phyloP scores from a whole-genome alignment of 2,888 invertebrate species.

The Protula sp. region DNA sequence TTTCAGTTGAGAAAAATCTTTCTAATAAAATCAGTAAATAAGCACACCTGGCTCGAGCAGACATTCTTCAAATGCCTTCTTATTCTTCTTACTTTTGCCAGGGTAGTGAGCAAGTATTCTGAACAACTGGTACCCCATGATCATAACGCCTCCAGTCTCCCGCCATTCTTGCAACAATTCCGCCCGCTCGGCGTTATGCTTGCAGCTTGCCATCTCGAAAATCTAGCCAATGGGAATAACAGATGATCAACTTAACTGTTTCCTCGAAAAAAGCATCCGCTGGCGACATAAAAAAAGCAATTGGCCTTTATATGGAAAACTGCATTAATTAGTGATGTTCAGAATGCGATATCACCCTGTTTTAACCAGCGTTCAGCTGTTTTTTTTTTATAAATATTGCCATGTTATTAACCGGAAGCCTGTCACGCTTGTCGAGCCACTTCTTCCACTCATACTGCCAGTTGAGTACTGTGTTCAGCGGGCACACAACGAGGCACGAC shows the following conservation, averaged over 20 bases:
- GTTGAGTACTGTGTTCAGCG: conserved; percentile 89
- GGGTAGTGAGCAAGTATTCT: conserved; percentile 64
- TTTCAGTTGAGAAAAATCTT: no score
- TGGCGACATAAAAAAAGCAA: neutral
- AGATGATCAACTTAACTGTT: no score
- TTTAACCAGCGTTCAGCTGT: neutral
- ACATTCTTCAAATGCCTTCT: conserved; percentile 65
- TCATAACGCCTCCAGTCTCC: conserved; percentile 78
- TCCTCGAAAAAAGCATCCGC: no score
- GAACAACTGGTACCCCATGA: conserved; percentile 93
- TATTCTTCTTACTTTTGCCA: conserved; percentile 67
- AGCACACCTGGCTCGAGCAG: conserved; percentile 81
- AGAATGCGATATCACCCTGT: no score
- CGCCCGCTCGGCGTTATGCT: conserved; percentile 71
- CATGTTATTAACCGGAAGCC: conserved; percentile 32
- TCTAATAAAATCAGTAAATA: no score
- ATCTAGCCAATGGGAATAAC: no score
- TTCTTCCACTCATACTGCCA: conserved; percentile 89
- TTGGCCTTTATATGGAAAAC: no score
- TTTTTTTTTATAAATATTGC: neutral
- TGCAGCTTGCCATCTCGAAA: conserved; percentile 66
- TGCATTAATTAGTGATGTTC: no score
- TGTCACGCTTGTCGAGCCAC: conserved; percentile 63
- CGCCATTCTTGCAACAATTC: conserved; percentile 75
- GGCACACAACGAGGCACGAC: conserved; percentile 82